Conservation (phyloP, 2,797 vertebrate genomes). For the Sparus aurata region DNA sequence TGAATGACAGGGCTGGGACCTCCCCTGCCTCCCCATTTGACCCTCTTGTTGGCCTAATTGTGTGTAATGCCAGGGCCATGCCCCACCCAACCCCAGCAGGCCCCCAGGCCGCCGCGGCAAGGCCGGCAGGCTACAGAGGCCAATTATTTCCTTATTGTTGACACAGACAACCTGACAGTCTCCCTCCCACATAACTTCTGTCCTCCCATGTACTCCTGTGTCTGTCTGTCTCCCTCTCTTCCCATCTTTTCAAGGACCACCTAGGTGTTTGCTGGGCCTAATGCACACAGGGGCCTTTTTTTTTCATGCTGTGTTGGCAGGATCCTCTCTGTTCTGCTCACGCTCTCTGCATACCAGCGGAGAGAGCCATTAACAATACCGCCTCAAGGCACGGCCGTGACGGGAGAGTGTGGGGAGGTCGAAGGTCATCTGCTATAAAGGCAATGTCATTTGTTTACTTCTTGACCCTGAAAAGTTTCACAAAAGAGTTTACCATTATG, state of each 20-base stretch:
- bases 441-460: conserved; percentile 63
- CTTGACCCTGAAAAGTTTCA: conserved; percentile 31
- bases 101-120: conserved; percentile 37
- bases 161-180: conserved; percentile 82
- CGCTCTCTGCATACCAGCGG: conserved; percentile 73
- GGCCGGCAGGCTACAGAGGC: conserved; percentile 67
- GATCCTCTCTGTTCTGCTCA: conserved; percentile 67
- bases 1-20: conserved; percentile 73
- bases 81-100: conserved; percentile 59
- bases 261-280: conserved; percentile 69
- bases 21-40: conserved; percentile 75
- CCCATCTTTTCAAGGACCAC: conserved; percentile 76
- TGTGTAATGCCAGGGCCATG: conserved; percentile 79
- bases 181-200: conserved; percentile 75
- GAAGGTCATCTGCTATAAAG: conserved; percentile 58
- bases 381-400: conserved; percentile 63
- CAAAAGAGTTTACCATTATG: conserved; percentile 7
- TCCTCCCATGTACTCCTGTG: conserved; percentile 69
- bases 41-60: conserved; percentile 82
- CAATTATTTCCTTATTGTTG: conserved; percentile 83
- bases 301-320: conserved; percentile 64
- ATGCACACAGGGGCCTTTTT: conserved; percentile 50
- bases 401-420: conserved; percentile 60
- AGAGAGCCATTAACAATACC: conserved; percentile 71
- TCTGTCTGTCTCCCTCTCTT: conserved; percentile 55